These are phyloP conservation scores for Agapostemon virescens DNA, from an alignment of 2,888 invertebrate species.

Conservation along the genomic window DNA sequence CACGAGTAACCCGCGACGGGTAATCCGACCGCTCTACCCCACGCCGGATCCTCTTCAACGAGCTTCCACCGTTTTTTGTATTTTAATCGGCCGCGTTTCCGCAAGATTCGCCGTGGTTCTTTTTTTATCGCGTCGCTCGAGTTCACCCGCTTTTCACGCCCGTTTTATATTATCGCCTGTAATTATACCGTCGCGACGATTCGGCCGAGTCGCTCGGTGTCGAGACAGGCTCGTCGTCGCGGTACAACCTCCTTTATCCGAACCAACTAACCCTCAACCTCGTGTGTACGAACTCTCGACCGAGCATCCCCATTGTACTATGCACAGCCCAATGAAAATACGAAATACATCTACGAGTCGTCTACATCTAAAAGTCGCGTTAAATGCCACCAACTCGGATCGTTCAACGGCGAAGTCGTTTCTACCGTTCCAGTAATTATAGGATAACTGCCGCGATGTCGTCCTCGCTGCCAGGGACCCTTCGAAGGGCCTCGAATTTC, in stretches of 20 bases:
- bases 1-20: constrained; percentile 26
- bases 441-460: too few species aligned
- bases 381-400: too few species aligned
- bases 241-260: background rate
- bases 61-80: constrained; percentile 28
- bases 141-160: constrained; percentile 42
- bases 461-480: too few species aligned
- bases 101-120: constrained; percentile 24
- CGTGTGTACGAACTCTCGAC: background rate
- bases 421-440: too few species aligned
- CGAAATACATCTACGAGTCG: too few species aligned
- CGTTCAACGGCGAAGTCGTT: too few species aligned
- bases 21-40: constrained; percentile 11
- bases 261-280: background rate
- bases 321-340: too few species aligned
- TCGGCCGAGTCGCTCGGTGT: background rate
- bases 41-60: constrained; percentile 30
- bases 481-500: too few species aligned
- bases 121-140: constrained; percentile 34
- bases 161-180: constrained; percentile 38
- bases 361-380: too few species aligned
- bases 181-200: constrained; percentile 23
- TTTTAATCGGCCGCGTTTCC: constrained; percentile 43
- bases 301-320: background rate
- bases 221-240: background rate